Base-by-base conservation (phyloP, 2,797 vertebrate genomes). In the Oreonectes daqikongensis region DNA sequence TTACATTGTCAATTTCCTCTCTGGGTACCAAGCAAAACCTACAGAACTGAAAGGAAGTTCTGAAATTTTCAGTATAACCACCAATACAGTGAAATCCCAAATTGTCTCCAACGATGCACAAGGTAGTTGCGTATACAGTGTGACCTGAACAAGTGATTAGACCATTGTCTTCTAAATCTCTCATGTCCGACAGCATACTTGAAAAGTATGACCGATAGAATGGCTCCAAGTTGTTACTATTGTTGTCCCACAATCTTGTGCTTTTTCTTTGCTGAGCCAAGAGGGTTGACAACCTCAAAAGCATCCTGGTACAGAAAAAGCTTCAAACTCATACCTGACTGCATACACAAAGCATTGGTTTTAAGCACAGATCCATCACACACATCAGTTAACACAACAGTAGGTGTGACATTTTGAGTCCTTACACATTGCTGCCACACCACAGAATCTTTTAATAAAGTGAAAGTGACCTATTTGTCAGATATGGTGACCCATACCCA, bases 361-460 rank as follows among this genome's bases (percentile, higher is more conserved):
- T 68, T 60, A 32, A 60, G 79, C 26, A 77, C 74, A 3, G 67
- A 82, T 26, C 57, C 75, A 80, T 84, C 78, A 65, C 55, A 70
- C 24, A 78, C 40, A 74, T 76, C 17, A 44, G 24, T 69, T 32
- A 75, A 68, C 5, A 69, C 38, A 10, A 14, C 63, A 8, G 63
- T 28, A 42, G 44, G 24, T 5, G 5, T 17, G 17, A 5, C n/a
- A 42, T 75, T 63, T 32, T 59, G 48, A 67, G 69, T 28, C 61
- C 57, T n/a, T 1, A 60, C 69, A 30, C 61, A 81, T 53, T 81
- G 46, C 35, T 83, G 17, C 72, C 63, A 77, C 20, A 81, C 77
- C 76, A 57, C 42, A 46, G 72, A 57, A 48, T 81, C 69, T 65
- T 69, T 74, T 50, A 78, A 32, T 22, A 80, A 38, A 15, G 57